These are phyloP conservation scores for Drosophila ezoana DNA, from an alignment of 2,888 invertebrate species.

Conservation along the genomic window DNA sequence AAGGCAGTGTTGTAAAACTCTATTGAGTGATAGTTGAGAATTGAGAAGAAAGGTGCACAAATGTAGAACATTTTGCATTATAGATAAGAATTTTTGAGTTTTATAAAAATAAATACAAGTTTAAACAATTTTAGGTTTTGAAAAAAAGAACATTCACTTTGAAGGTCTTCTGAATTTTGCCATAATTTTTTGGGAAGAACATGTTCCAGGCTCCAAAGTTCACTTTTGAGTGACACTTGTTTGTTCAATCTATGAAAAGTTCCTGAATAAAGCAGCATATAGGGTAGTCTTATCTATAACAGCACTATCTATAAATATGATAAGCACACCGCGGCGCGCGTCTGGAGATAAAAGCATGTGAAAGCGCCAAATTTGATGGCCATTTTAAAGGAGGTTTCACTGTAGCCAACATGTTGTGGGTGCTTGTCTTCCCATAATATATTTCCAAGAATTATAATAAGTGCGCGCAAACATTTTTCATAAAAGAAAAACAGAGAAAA, in stretches of 20 bases:
- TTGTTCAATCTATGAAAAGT: background rate
- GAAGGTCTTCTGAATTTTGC: too few relatives aligned
- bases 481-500: slow-evolving; percentile 1
- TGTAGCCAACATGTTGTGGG: slow-evolving; percentile 9
- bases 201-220: background rate
- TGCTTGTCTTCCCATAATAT: background rate
- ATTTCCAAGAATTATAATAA: slow-evolving; percentile 15
- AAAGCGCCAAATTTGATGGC: background rate
- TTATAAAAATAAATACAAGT: too few relatives aligned
- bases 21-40: too few relatives aligned
- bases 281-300: slow-evolving; percentile 18
- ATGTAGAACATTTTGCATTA: too few relatives aligned
- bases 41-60: too few relatives aligned
- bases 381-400: background rate
- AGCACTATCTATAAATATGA: slow-evolving; percentile 13
- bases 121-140: too few relatives aligned
- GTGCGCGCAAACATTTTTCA: background rate
- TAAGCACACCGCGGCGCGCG: slow-evolving; percentile 11
- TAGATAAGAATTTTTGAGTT: too few relatives aligned
- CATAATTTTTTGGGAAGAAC: background rate
- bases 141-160: too few relatives aligned
- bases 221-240: background rate
- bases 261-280: background rate
- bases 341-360: slow-evolving; percentile 3
- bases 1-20: too few relatives aligned